A percentile compares a stretch with the other conserved stretches of the same genome.
phyloP scores from a whole-genome alignment of 2,797 vertebrate genomes.

The Coregonus sp. region DNA sequence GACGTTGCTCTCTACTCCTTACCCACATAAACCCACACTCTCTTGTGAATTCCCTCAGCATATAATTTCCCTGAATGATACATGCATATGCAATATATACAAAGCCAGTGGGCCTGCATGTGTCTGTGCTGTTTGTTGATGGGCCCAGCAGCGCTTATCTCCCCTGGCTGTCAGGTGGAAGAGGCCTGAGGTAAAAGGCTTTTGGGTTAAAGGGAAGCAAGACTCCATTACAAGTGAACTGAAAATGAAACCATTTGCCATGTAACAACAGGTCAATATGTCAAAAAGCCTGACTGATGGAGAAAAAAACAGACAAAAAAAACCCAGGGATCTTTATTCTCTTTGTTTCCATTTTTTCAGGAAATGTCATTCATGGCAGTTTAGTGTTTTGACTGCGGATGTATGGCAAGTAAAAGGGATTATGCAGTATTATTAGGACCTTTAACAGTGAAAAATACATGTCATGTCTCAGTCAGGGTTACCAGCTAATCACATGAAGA shows the following conservation, averaged over 20 bases:
- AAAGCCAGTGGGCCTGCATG: background rate
- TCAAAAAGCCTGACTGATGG: background rate
- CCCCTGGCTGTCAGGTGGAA: constrained; percentile 17
- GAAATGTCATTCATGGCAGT: background rate
- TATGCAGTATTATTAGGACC: too few relatives aligned
- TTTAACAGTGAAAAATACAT: background rate
- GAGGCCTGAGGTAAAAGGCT: constrained; percentile 3
- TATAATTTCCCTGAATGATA: constrained; percentile 23
- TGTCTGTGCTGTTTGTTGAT: constrained; percentile 6
- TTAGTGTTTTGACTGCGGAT: constrained; percentile 6
- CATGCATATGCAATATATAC: constrained; percentile 30
- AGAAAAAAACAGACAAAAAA: too few relatives aligned
- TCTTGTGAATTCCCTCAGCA: constrained; percentile 20
- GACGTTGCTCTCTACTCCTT: background rate
- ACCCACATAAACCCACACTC: constrained; percentile 14
- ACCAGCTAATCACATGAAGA: background rate
- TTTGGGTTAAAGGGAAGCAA: constrained; percentile 15
- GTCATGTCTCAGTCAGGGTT: background rate
- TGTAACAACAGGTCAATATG: background rate
- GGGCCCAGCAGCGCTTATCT: background rate
- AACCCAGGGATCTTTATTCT: too few relatives aligned
- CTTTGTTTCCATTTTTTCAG: too few relatives aligned
- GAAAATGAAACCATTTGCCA: constrained; percentile 14
- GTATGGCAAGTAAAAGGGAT: too few relatives aligned
- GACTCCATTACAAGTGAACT: constrained; percentile 2